Conservation (phyloP, 2,888 invertebrate species). For the Congeria kusceri region DNA sequence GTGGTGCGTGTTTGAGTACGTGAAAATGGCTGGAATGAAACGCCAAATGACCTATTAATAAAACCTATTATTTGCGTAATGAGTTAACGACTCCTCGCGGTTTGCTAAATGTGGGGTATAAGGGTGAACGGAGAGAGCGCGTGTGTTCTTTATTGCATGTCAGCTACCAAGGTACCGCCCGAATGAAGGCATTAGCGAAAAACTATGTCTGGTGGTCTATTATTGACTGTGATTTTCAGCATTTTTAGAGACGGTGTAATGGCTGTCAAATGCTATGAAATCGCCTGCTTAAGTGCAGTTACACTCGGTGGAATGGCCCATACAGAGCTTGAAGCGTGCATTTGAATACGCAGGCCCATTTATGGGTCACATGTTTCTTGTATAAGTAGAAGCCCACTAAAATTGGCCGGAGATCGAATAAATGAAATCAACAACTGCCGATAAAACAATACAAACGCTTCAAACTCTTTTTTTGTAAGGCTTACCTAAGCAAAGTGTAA, state of each 20-base stretch:
- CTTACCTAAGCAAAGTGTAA: too few relatives aligned
- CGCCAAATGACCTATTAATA: slow-evolving; percentile 11
- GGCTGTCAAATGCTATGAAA: slow-evolving; percentile 44
- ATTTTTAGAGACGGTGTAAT: slow-evolving; percentile 54
- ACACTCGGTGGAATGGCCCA: slow-evolving; percentile 72
- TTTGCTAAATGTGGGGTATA: slow-evolving; percentile 46
- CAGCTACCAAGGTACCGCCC: too few relatives aligned
- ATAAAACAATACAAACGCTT: too few relatives aligned
- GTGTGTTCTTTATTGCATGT: slow-evolving; percentile 65
- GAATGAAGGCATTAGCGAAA: background rate
- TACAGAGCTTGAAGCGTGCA: slow-evolving; percentile 58
- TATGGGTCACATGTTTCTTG: too few relatives aligned
- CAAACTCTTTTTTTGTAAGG: too few relatives aligned
- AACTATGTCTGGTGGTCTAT: slow-evolving; percentile 75
- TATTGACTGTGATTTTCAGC: slow-evolving; percentile 62
- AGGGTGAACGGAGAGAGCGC: slow-evolving; percentile 36
- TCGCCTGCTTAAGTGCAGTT: slow-evolving; percentile 58
- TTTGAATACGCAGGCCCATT: too few relatives aligned
- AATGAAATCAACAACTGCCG: too few relatives aligned
- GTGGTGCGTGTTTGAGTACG: slow-evolving; percentile 23
- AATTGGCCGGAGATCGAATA: too few relatives aligned
- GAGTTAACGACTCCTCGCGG: slow-evolving; percentile 36
- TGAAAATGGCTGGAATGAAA: slow-evolving; percentile 20
- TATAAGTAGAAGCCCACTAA: too few relatives aligned
- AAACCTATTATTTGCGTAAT: slow-evolving; percentile 29